Evolutionary conservation across 2,113 vertebrate species (phyloP), one percentile per base, ranked within the genome.

Genomic region (Pteruthius melanotis): DNA sequence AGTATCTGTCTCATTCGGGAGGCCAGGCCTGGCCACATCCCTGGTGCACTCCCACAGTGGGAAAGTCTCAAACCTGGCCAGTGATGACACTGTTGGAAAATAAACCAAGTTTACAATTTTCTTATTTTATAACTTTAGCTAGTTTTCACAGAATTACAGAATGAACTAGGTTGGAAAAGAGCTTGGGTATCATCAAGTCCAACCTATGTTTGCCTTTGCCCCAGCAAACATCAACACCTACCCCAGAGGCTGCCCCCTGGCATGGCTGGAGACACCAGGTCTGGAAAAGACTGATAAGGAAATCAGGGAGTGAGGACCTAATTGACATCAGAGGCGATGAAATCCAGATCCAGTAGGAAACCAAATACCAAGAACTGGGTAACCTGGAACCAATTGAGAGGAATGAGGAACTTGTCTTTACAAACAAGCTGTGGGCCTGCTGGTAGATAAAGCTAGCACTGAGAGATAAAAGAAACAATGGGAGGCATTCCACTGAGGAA

Each of bases 41-140:
- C 57, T 72, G 79, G 30, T 0, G 0, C 4, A 7, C 11, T 61
- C 49, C 35, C n/a, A 37, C 0, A 0, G 40, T 9, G 86, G 79
- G 61, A 52, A 79, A 16, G 40, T 44, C 76, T 69, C 68, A 61
- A 76, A 2, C 19, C 11, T 23, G 20, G 63, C 31, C 76, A 37
- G 37, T 2, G 26, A 53, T 50, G 23, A 61, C 30, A 28, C 28
- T 64, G 23, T 30, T 74, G 42, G 30, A 75, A 75, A 84, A 74
- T 30, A 47, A 6, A 49, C 15, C 19, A 84, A 39, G 9, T 33
- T 45, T 64, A 13, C 6, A 7, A 9, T 45, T 26, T 40, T 45
- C 31, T 20, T 15, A 31, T 71, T 72, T 64, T 54, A 39, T 64
- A 64, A 56, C 23, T 74, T 47, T 13, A 40, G n/a, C 23, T 40